Base-by-base conservation (phyloP, 2,888 invertebrate genomes). In the Drosophila paramelanica region DNA sequence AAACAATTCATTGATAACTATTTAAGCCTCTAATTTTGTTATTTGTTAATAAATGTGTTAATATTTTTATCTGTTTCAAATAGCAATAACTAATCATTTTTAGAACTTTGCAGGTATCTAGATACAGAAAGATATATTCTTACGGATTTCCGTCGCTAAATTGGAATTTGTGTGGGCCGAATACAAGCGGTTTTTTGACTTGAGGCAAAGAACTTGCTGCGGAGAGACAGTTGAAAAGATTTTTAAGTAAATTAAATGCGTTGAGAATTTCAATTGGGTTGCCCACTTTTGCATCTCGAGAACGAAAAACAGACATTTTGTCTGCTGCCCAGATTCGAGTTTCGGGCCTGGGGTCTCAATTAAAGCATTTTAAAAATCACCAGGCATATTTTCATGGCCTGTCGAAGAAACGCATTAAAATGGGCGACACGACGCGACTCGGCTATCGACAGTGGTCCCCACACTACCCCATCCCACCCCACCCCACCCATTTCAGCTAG, bases 321-420 rank as follows among this genome's bases (percentile, higher is more conserved):
- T 86, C 88, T 81, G 86, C 59, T 65, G 66, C 50, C 42, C 69
- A 68, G 72, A 67, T 33, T 74, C 51, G 55, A 52, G 59, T 55
- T 42, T 47, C 23, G 41, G 27, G 49, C 67, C 65, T 50, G 75
- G 67, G 70, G 82, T 67, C 76, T 76, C 88, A 89, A 88, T 89
- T 79, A 88, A 86, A 87, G 78, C 68, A 68, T 84, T 90, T 89
- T 78, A 79, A 76, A 90, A 88, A 89, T 89, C 88, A 70, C 76
- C 75, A 77, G 78, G 89, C 88, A 90, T 89, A 89, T 83, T 88
- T 87, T 81, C 73, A 88, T 88, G 61, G 89, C 82, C 88, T 89
- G 86, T 85, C 88, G 76, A 74, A 73, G 81, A 69, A 81, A 81
- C 73, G 78, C 89, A 90, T 89, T 90, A 82, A 88, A 89, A 89